A percentile compares a stretch with the other conserved stretches of the same genome.
phyloP scores from a whole-genome alignment of 2,797 vertebrate species.

The Cheirogaleus major region DNA sequence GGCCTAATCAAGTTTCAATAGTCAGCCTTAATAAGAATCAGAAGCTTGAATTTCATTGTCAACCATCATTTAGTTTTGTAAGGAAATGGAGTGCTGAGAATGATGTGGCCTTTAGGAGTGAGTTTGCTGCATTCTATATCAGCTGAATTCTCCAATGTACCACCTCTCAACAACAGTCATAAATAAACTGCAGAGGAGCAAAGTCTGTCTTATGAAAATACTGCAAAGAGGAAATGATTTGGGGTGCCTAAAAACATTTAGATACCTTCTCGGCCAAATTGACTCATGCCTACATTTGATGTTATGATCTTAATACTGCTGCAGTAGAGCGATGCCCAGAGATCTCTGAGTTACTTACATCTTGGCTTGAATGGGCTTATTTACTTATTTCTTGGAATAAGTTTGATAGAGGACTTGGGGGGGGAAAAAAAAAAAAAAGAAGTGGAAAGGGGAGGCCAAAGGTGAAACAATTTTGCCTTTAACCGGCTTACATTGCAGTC shows the following conservation, averaged over 20 bases:
- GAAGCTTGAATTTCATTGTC: slow-evolving; percentile 78
- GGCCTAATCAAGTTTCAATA: slow-evolving; percentile 87
- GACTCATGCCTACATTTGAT: background rate
- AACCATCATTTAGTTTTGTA: slow-evolving; percentile 68
- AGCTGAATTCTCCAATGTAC: background rate
- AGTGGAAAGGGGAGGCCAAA: background rate
- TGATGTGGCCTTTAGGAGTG: background rate
- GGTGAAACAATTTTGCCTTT: background rate
- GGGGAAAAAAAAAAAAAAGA: background rate
- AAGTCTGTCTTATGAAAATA: background rate
- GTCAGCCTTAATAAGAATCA: slow-evolving; percentile 83
- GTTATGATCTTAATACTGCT: background rate
- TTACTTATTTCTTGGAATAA: background rate
- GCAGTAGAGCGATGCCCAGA: background rate
- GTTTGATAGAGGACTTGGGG: background rate
- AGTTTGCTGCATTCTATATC: background rate
- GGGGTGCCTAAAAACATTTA: background rate
- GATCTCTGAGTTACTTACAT: background rate
- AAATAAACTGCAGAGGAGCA: background rate
- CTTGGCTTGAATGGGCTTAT: background rate
- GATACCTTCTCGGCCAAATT: background rate
- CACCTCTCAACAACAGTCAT: background rate
- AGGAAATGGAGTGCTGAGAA: slow-evolving; percentile 35
- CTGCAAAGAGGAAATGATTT: background rate
- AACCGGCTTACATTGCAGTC: background rate